Evolutionary conservation across 2,113 vertebrate species (phyloP).

Genomic region (Cryptomyrus ogoouensis): DNA sequence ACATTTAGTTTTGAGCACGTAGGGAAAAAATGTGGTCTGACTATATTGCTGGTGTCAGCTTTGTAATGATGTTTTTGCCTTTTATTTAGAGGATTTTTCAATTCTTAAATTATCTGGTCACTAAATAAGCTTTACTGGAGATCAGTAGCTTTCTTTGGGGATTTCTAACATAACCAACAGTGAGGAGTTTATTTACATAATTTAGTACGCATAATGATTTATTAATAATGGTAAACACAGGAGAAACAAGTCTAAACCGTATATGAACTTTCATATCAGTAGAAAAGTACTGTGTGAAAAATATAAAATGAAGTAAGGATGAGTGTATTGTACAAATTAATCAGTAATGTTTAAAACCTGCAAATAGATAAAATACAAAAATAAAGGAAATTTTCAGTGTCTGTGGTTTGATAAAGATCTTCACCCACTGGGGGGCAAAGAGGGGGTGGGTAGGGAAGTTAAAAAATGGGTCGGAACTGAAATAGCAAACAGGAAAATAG

Average conservation of each 20-base stretch:
- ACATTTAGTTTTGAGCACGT: conserved; percentile 35
- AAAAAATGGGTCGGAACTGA: conserved; percentile 19
- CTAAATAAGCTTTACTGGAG: neutral
- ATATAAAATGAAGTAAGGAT: neutral
- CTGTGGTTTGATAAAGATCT: conserved; percentile 57
- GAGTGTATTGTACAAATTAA: neutral
- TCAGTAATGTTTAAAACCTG: neutral
- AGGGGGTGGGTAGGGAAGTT: neutral
- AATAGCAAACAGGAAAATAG: neutral
- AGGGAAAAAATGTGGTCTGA: conserved; percentile 32
- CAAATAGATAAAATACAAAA: conserved; percentile 16
- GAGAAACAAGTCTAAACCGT: neutral
- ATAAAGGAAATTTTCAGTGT: conserved; percentile 10
- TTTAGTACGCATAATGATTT: neutral
- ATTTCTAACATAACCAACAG: neutral
- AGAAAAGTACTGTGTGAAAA: neutral
- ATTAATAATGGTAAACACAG: neutral
- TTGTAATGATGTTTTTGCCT: conserved; percentile 50
- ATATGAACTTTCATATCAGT: neutral
- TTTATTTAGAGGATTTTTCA: conserved; percentile 23
- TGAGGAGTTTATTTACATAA: neutral
- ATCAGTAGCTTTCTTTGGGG: neutral
- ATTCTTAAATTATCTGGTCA: neutral
- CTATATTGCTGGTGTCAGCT: conserved; percentile 42
- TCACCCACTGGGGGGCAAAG: conserved; percentile 31